Conservation (phyloP, 2,888 invertebrate genomes). For the Drosophila colorata region DNA sequence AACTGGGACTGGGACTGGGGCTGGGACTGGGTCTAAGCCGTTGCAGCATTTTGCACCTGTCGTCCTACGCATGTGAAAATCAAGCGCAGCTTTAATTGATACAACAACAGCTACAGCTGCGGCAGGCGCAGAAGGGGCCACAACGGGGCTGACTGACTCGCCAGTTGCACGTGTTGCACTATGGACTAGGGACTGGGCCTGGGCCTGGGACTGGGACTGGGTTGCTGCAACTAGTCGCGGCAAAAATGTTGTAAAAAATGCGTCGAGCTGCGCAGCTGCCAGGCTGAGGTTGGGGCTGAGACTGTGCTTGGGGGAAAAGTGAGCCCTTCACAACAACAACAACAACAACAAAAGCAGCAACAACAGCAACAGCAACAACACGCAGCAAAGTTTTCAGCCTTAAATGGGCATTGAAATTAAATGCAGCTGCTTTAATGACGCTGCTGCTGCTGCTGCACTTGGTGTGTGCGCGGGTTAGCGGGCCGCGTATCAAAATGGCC, state of each 20-base stretch:
- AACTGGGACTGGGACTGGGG: slow-evolving; percentile 16
- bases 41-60: slow-evolving; percentile 79
- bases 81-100: slow-evolving; percentile 78
- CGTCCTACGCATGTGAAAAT: slow-evolving; percentile 79
- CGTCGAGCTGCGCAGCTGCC: slow-evolving; percentile 67
- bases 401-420: slow-evolving; percentile 80
- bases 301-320: slow-evolving; percentile 63
- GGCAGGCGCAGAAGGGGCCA: slow-evolving; percentile 41
- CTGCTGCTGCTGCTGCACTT: slow-evolving; percentile 49
- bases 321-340: slow-evolving; percentile 63
- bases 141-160: slow-evolving; percentile 32
- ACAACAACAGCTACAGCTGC: slow-evolving; percentile 62
- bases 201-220: slow-evolving; percentile 25
- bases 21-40: slow-evolving; percentile 47
- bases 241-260: slow-evolving; percentile 80
- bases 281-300: slow-evolving; percentile 36
- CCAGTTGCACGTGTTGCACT: slow-evolving; percentile 61
- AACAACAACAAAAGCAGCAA: slow-evolving; percentile 25
- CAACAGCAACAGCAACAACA: slow-evolving; percentile 6
- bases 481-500: slow-evolving; percentile 57
- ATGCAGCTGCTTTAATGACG: slow-evolving; percentile 78
- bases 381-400: slow-evolving; percentile 53
- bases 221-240: slow-evolving; percentile 57
- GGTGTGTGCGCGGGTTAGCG: slow-evolving; percentile 9
- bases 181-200: slow-evolving; percentile 6